Conservation (phyloP, 2,113 vertebrate genomes). For the Caretta caretta region DNA sequence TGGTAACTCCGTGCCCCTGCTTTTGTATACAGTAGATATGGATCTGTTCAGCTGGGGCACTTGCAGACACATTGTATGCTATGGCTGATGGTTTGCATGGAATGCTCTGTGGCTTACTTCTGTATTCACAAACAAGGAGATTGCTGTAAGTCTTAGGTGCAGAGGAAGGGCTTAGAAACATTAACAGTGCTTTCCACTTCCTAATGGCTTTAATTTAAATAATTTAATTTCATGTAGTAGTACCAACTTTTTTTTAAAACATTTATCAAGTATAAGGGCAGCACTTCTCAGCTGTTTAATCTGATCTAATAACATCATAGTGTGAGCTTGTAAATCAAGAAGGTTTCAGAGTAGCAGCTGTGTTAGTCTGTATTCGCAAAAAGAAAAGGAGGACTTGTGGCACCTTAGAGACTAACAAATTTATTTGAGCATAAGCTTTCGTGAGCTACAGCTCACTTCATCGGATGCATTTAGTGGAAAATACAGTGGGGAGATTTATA, state of each 20-base stretch:
- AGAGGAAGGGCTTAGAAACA: rapidly evolving
- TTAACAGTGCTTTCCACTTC: background rate
- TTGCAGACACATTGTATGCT: background rate
- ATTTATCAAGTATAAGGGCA: background rate
- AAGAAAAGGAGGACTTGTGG: too few relatives aligned
- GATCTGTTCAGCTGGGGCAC: background rate
- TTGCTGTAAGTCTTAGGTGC: background rate
- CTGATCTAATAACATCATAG: constrained; percentile 26
- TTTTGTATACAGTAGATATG: background rate
- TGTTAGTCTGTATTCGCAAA: too few relatives aligned
- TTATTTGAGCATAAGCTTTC: too few relatives aligned
- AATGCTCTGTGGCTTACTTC: background rate
- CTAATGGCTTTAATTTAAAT: background rate
- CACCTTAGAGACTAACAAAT: too few relatives aligned
- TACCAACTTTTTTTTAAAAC: background rate
- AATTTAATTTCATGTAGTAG: background rate
- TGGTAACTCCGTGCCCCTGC: background rate
- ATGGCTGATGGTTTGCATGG: background rate
- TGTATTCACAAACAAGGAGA: background rate
- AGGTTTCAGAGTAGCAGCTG: background rate
- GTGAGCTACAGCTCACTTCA: too few relatives aligned
- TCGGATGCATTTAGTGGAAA: too few relatives aligned
- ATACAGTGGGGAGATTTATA: too few relatives aligned
- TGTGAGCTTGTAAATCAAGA: background rate
- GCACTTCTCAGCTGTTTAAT: background rate